phyloP scores from a whole-genome alignment of 2,113 vertebrate species.

The Plecturocebus donacophilus region DNA sequence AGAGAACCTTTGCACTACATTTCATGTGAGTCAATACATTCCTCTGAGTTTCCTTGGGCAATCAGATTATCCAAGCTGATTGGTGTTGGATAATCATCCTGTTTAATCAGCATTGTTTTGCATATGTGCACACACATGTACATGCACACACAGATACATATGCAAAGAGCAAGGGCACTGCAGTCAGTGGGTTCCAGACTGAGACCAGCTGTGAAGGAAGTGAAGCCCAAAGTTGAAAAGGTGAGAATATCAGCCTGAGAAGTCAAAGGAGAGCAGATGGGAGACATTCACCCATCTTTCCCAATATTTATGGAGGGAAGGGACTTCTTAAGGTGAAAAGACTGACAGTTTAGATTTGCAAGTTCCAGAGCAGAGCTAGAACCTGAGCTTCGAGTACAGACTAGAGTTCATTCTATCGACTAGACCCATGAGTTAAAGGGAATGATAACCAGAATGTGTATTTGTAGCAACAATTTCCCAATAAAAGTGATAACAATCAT shows the following conservation, averaged over 20 bases:
- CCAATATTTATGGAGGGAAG: background rate
- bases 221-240: background rate
- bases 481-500: background rate
- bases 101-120: background rate
- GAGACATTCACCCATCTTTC: background rate
- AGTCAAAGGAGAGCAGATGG: background rate
- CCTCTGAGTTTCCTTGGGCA: background rate
- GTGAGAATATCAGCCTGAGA: background rate
- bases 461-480: background rate
- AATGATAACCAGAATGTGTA: background rate
- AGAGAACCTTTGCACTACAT: background rate
- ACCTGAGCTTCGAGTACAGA: background rate
- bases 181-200: background rate
- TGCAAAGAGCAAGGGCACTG: background rate
- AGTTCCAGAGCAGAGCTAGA: background rate
- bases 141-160: rapidly evolving
- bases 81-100: background rate
- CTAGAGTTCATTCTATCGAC: background rate
- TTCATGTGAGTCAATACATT: background rate
- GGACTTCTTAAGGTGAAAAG: background rate
- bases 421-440: background rate
- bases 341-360: background rate
- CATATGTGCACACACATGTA: background rate
- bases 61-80: too few species aligned
- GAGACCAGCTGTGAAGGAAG: background rate